phyloP scores from a whole-genome alignment of 1,140 invertebrate species.

The Brachionus asplanchnoidis region DNA sequence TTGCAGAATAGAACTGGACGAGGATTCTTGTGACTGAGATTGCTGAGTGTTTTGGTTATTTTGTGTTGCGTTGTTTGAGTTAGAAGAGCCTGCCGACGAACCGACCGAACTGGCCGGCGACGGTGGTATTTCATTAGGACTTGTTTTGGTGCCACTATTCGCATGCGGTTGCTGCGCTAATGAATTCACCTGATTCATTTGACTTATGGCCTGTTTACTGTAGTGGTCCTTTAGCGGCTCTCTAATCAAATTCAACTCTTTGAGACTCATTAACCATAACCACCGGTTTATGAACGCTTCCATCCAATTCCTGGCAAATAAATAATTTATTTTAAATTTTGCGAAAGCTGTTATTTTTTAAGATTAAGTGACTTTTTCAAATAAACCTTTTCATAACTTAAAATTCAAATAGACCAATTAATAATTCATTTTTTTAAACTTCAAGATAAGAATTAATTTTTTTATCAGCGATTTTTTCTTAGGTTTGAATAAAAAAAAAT shows the following conservation, averaged over 20 bases:
- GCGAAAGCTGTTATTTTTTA: no score
- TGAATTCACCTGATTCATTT: neutral
- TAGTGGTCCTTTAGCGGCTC: constrained; percentile 10
- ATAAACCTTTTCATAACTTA: no score
- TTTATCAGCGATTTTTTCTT: no score
- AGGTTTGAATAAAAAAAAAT: no score
- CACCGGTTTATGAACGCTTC: constrained; percentile 40
- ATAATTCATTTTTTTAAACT: no score
- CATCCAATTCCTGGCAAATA: constrained; percentile 10
- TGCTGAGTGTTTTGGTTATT: neutral
- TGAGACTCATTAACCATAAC: constrained; percentile 40
- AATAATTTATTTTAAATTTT: neutral
- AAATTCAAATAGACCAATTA: no score
- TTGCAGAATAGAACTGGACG: neutral
- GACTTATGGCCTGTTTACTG: neutral
- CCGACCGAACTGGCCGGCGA: constrained; percentile 21
- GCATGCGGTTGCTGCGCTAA: neutral
- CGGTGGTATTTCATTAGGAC: constrained; percentile 37
- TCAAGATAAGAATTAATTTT: no score
- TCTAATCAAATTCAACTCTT: constrained; percentile 27
- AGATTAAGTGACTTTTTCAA: no score
- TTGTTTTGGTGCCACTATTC: neutral
- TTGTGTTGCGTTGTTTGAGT: neutral
- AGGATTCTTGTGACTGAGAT: constrained; percentile 25
- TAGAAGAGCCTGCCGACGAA: neutral